These are phyloP conservation scores for Scotopteryx bipunctaria DNA, from an alignment of 2,888 invertebrate genomes.

Conservation along the genomic window DNA sequence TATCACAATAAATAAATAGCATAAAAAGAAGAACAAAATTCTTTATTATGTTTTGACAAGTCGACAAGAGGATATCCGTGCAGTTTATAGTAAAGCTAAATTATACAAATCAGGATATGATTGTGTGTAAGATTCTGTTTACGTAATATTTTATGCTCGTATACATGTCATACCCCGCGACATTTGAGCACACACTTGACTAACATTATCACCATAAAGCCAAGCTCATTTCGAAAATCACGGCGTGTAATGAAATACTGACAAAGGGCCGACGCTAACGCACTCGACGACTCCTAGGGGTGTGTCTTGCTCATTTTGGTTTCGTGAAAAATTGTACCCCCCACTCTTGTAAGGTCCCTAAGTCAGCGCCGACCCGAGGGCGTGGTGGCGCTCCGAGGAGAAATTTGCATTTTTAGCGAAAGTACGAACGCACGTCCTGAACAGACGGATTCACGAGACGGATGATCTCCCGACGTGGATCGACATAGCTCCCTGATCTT, in stretches of 20 bases:
- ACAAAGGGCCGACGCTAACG: constrained; percentile 49
- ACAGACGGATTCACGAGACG: constrained; percentile 75
- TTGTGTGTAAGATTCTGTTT: constrained; percentile 10
- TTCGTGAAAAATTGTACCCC: constrained; percentile 75
- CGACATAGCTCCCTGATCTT: constrained; percentile 39
- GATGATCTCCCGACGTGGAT: constrained; percentile 66
- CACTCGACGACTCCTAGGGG: constrained; percentile 62
- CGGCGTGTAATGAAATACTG: constrained; percentile 60
- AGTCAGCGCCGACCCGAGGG: constrained; percentile 64
- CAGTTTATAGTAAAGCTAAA: too few species aligned
- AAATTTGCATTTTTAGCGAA: constrained; percentile 81
- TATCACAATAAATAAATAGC: too few species aligned
- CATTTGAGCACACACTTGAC: constrained; percentile 27
- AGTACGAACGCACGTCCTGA: constrained; percentile 72
- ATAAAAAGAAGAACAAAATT: too few species aligned
- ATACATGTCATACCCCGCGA: constrained; percentile 5
- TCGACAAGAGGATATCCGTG: too few species aligned
- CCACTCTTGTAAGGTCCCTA: constrained; percentile 55
- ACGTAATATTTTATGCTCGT: constrained; percentile 16
- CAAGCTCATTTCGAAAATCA: constrained; percentile 48
- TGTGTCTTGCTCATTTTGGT: constrained; percentile 74
- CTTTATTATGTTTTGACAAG: too few species aligned
- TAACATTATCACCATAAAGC: constrained; percentile 34
- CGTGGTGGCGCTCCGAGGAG: constrained; percentile 72
- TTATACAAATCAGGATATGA: neutral